Base-by-base conservation (phyloP, 2,113 vertebrate species). In the Atherinomorus stipes region DNA sequence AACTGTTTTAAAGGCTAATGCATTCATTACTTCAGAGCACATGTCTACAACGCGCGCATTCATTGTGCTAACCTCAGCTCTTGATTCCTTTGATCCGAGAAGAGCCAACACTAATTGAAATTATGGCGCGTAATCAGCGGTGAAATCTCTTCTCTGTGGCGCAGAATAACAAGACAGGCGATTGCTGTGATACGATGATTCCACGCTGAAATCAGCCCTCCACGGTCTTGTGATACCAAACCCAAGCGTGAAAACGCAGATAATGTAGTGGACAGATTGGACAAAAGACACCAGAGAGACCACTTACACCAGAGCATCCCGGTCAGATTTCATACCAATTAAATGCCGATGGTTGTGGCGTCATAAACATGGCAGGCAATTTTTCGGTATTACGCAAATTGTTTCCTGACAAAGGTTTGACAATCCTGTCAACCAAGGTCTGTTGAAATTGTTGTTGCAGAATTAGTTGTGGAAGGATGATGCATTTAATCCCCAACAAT, bases 321-420 rank as follows among this genome's bases (percentile, higher is more conserved):
- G 51, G 71, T 40, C 90, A 73, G 56, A 91, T 93, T 93, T 93
- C 91, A 93, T 92, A 92, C 82, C 81, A 83, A 93, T 94, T 93
- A 91, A 89, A 90, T 78, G 74, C 83, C 73, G 75, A 64, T 54
- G 37, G 54, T 64, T 60, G 47, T 67, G 58, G 50, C 76, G 78
- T 59, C 77, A 74, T 75, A 72, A 74, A 71, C 71, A 75, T 80
- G 72, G 67, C 71, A 68, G 38, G 67, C 74, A 85, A 84, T 74
- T 83, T 81, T 78, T 77, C 79, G 79, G 71, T 86, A 54, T 88
- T 86, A 87, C 70, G 67, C 84, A 87, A 84, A 90, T 90, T 74
- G 63, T 83, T 23, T 53, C 51, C 50, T 47, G 57, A 45, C 85
- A 81, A 28, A 63, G 45, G 38, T 16, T 42, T n/a, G 60, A 19